A percentile compares a stretch with the other conserved stretches of the same genome.
These are phyloP conservation scores for Apis florea DNA, from an alignment of 1,140 invertebrate species.

Conservation along the genomic window DNA sequence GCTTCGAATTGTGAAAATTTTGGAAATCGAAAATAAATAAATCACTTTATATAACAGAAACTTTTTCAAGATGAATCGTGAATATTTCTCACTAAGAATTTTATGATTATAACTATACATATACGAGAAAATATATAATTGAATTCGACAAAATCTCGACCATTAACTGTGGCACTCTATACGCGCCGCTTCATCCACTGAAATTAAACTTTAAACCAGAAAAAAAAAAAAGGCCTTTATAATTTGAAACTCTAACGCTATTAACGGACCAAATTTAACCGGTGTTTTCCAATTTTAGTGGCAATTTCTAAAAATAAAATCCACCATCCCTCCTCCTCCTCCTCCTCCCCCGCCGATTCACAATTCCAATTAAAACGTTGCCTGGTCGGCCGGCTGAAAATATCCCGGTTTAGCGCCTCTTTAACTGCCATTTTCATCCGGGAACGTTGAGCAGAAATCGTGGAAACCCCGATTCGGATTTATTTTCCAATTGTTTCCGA, in stretches of 20 bases:
- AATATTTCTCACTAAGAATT: too few relatives aligned
- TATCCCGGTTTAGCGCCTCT: slow-evolving; percentile 21
- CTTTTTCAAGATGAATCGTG: too few relatives aligned
- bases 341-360: background rate
- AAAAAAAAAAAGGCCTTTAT: background rate
- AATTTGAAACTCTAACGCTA: slow-evolving; percentile 2
- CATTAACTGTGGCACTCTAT: background rate
- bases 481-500: slow-evolving; percentile 6
- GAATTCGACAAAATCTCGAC: background rate
- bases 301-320: slow-evolving; percentile 11
- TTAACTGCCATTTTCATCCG: background rate
- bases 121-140: background rate
- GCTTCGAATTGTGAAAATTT: too few relatives aligned
- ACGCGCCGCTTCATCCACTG: background rate
- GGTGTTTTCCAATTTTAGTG: background rate
- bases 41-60: too few relatives aligned
- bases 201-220: background rate
- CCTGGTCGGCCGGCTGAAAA: background rate
- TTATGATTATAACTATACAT: too few relatives aligned
- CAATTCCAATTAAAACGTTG: slow-evolving; percentile 18
- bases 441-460: background rate
- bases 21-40: too few relatives aligned
- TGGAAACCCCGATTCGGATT: background rate
- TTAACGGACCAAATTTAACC: slow-evolving; percentile 12
- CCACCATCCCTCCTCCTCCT: too few relatives aligned